These are phyloP conservation scores for Margarornis squamiger DNA, from an alignment of 2,797 vertebrate genomes.

Conservation along the genomic window DNA sequence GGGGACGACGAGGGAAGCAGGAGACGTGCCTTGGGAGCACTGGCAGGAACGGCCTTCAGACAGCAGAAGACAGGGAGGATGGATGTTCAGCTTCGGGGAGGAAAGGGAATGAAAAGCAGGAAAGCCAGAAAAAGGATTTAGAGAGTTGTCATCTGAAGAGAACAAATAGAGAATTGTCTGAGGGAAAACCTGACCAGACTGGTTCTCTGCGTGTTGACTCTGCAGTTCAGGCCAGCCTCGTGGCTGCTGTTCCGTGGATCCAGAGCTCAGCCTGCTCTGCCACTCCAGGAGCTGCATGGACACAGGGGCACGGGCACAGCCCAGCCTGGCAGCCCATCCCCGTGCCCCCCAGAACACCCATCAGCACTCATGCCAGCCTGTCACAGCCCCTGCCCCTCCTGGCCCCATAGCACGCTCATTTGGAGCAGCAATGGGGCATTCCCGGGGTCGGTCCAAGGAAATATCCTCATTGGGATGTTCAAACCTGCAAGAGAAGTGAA, in stretches of 20 bases:
- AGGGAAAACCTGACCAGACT: neutral
- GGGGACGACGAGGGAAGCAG: fast-evolving
- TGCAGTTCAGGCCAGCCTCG: neutral
- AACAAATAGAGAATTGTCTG: neutral
- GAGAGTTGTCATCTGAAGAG: neutral
- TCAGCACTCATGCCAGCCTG: neutral
- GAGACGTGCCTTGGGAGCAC: neutral
- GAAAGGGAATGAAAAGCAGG: neutral
- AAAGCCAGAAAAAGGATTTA: neutral
- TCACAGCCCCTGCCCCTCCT: neutral
- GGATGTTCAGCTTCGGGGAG: neutral
- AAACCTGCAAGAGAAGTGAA: neutral
- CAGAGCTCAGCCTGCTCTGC: neutral
- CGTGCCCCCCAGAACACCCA: neutral
- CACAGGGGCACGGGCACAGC: too few species aligned
- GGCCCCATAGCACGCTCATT: neutral
- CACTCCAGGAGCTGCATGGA: too few species aligned
- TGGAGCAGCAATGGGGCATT: neutral
- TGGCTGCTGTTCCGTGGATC: neutral
- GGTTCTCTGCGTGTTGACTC: neutral
- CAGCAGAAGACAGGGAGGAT: neutral
- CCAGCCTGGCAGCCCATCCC: too few species aligned
- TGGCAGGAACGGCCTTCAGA: neutral
- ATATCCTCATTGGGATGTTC: neutral
- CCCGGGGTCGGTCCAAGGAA: fast-evolving